phyloP scores from a whole-genome alignment of 2,888 invertebrate genomes.

The Dugesia japonica region DNA sequence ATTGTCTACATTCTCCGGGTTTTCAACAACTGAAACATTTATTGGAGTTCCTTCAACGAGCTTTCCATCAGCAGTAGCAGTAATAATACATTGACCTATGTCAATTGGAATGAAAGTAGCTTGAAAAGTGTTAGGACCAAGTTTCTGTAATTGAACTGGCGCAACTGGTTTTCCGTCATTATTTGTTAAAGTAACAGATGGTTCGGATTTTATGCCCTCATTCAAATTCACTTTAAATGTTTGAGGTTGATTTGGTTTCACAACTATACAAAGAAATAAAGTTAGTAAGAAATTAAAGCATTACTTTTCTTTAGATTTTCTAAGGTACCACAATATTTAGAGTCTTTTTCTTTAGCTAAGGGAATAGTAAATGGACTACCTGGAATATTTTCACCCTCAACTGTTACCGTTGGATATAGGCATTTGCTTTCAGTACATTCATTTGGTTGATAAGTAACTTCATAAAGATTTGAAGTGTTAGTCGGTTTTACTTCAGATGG shows the following conservation, averaged over 20 bases:
- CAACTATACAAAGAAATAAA: neutral
- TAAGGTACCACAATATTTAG: neutral
- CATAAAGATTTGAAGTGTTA: neutral
- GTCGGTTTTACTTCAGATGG: neutral
- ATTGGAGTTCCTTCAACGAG: neutral
- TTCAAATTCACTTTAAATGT: neutral
- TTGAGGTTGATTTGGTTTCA: neutral
- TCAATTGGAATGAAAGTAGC: neutral
- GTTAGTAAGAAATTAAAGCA: neutral
- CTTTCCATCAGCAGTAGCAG: neutral
- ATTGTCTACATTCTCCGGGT: constrained; percentile 55
- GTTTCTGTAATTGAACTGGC: neutral
- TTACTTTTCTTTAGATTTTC: neutral
- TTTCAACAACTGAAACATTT: constrained; percentile 22
- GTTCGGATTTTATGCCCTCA: neutral
- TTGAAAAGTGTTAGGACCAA: neutral
- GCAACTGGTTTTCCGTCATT: neutral
- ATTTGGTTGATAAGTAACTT: neutral
- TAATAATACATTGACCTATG: neutral
- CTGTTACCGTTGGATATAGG: neutral
- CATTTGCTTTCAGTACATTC: neutral
- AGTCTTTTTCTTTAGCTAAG: neutral
- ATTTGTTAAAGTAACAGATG: neutral
- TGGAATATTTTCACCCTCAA: constrained; percentile 13
- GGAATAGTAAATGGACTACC: constrained; percentile 21